Percentiles rank a stretch among this genome's conserved stretches.
Conservation (phyloP, 2,797 vertebrate genomes). For the Allobates femoralis region DNA sequence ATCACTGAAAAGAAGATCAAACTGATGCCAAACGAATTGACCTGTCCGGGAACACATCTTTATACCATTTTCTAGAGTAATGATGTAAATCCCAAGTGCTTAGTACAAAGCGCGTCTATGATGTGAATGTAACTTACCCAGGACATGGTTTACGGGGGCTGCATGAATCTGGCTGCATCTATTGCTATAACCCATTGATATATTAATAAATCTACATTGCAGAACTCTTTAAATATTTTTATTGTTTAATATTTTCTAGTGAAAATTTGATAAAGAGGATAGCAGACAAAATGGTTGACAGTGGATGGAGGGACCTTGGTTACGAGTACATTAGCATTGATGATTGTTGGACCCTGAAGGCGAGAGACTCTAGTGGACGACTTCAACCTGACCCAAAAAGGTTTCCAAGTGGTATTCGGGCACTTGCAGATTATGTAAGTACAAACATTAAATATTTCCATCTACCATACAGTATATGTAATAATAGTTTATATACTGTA, state of each 20-base stretch:
- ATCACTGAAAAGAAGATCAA: too few relatives aligned
- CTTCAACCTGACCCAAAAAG: conserved; percentile 64
- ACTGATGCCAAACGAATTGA: too few relatives aligned
- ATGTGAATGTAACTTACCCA: too few relatives aligned
- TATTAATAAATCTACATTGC: not conserved
- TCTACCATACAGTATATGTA: too few relatives aligned
- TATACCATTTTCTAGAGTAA: too few relatives aligned
- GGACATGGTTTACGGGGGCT: too few relatives aligned
- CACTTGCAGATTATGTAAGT: conserved; percentile 68
- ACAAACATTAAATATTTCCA: not conserved
- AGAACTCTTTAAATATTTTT: not conserved
- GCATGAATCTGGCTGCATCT: too few relatives aligned
- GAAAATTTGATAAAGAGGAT: conserved; percentile 65
- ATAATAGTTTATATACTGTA: not conserved
- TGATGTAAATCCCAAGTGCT: too few relatives aligned
- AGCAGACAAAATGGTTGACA: conserved; percentile 64
- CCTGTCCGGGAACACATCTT: too few relatives aligned
- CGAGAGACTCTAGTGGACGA: conserved; percentile 62
- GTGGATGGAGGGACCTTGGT: conserved; percentile 66
- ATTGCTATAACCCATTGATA: not conserved
- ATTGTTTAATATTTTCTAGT: conserved; percentile 47
- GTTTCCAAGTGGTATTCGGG: conserved; percentile 69
- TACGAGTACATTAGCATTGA: conserved; percentile 68
- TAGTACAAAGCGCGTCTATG: too few relatives aligned
- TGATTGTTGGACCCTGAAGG: conserved; percentile 65